Base-by-base conservation (phyloP, 1,140 invertebrate genomes). In the Mya arenaria region DNA sequence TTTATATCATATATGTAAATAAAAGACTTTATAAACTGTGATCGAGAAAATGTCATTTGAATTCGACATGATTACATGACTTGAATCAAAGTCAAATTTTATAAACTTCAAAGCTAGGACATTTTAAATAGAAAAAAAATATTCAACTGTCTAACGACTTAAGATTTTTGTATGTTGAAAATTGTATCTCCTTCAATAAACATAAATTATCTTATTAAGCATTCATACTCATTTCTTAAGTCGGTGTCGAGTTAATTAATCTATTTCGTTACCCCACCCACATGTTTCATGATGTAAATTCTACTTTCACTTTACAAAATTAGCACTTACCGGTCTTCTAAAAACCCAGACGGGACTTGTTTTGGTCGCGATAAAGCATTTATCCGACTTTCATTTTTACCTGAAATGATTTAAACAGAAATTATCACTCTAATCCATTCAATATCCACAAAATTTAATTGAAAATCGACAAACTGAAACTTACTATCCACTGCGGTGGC, bases 281-380 rank as follows among this genome's bases (percentile, higher is more conserved):
- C n/a, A 5, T n/a, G 48, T 15, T 28, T 41, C 19, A 28, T 44
- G 19, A 19, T 39, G 32, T 4, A 28, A 55, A 37, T 34, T 81
- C 66, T 81, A 81, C 78, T 81, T 81, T 81, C 66, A 72, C 28
- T 72, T 81, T 19, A 32, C 10, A 28, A 10, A n/a, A 32, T 19
- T 36, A 28, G n/a, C 15, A 79, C 63, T 81, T 60, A 80, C 81
- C 75, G 41, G 52, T 80, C 71, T 62, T 79, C 52, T 34, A 80
- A 41, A 68, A 80, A 84, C 25, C 60, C 82, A 23, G 68, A 32
- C 17, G 63, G 52, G 23, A 83, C 44, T 17, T 44, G 65, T 63
- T 84, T 83, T 37, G 81, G 62, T 39, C 41, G 39, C 39, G 75
- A 37, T 56, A 82, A 73, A 44, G 80, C 30, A 30, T 74, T 60